Evolutionary conservation across 2,797 vertebrate species (phyloP).

Genomic region (Falco peregrinus): DNA sequence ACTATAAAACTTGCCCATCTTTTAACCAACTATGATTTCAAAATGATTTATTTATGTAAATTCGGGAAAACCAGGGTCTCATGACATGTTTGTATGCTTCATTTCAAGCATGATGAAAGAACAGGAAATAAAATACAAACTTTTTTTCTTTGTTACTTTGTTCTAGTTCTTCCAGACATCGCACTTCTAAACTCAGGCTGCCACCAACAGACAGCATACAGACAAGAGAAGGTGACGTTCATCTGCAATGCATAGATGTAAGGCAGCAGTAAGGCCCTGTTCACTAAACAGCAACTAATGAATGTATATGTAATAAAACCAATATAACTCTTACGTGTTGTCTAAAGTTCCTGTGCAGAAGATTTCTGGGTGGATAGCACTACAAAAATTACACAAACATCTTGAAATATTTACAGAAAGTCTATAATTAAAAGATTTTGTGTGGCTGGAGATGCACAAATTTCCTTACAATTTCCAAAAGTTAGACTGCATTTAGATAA

Average conservation of each 20-base stretch:
- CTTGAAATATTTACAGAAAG: neutral
- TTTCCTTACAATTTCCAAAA: conserved; percentile 57
- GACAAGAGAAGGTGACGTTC: conserved; percentile 32
- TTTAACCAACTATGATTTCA: neutral
- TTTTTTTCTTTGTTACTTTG: conserved; percentile 47
- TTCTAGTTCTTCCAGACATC: conserved; percentile 11
- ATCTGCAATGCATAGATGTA: neutral
- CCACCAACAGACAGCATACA: conserved; percentile 71
- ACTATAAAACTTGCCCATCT: neutral
- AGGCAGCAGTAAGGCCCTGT: neutral
- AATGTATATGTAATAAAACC: neutral
- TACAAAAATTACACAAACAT: neutral
- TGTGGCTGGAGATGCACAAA: conserved; percentile 10
- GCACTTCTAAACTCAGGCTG: conserved; percentile 70
- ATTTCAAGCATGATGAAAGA: conserved; percentile 18
- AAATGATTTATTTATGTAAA: conserved; percentile 13
- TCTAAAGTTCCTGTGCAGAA: neutral
- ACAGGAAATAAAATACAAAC: conserved; percentile 26
- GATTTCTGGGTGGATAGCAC: neutral
- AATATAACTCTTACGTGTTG: rapidly evolving
- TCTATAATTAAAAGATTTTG: neutral
- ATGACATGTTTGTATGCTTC: neutral
- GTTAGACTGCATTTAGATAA: conserved; percentile 39
- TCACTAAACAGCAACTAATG: neutral
- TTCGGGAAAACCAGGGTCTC: neutral